A percentile compares a stretch with the other conserved stretches of the same genome.
These are phyloP conservation scores for Lethrus apterus DNA, from an alignment of 1,140 invertebrate genomes.

Conservation along the genomic window DNA sequence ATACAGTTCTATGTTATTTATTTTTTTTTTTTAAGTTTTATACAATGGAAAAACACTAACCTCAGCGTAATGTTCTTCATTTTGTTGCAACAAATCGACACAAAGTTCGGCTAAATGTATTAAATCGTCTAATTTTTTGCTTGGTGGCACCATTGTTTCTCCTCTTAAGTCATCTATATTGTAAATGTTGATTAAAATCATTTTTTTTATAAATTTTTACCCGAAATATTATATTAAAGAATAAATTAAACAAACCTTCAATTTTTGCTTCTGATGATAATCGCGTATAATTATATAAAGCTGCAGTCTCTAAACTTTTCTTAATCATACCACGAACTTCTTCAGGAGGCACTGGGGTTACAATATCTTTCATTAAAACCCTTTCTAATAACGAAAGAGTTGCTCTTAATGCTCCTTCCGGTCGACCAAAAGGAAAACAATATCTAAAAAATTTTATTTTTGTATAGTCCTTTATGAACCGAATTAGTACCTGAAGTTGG, in stretches of 20 bases:
- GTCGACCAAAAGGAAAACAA: conserved; percentile 97
- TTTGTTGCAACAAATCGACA: conserved; percentile 97
- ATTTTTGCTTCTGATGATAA: conserved; percentile 96
- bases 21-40: too few relatives aligned
- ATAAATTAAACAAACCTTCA: conserved; percentile 61
- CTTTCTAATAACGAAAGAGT: conserved; percentile 92
- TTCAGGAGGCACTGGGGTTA: conserved; percentile 93
- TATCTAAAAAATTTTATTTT: conserved; percentile 55
- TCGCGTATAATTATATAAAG: conserved; percentile 93
- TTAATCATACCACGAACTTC: conserved; percentile 95
- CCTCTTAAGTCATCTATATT: conserved; percentile 69
- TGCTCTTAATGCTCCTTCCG: conserved; percentile 94
- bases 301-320: conserved; percentile 95
- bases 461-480: not conserved
- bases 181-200: conserved; percentile 2
- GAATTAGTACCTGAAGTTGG: conserved; percentile 81
- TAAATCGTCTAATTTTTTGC: conserved; percentile 91
- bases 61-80: conserved; percentile 99
- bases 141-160: conserved; percentile 71
- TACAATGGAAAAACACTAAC: too few relatives aligned
- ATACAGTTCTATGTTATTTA: too few relatives aligned
- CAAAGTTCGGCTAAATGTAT: conserved; percentile 96
- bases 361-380: conserved; percentile 98
- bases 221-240: too few relatives aligned
- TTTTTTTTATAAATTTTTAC: too few relatives aligned